Conservation (phyloP, 2,888 invertebrate genomes). For the Chouioia cunea region DNA sequence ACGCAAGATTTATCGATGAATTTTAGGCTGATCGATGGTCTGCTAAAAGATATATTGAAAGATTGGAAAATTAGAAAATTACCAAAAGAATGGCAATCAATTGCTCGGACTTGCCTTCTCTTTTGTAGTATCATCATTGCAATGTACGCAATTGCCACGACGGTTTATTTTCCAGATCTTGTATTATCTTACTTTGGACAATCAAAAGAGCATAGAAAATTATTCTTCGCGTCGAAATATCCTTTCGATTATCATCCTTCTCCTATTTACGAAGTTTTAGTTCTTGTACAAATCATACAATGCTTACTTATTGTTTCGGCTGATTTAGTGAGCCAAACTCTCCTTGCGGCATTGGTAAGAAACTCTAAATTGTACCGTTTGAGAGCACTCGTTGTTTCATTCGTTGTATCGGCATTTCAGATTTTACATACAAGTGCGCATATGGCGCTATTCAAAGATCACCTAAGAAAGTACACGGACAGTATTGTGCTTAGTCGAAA, state of each 20-base stretch:
- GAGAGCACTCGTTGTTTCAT: no score
- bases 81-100: not conserved
- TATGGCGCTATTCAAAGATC: slow-evolving; percentile 4
- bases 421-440: slow-evolving; percentile 24
- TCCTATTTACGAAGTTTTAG: slow-evolving; percentile 29
- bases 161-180: slow-evolving; percentile 2
- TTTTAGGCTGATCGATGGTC: slow-evolving; percentile 12
- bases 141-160: slow-evolving; percentile 4
- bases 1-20: no score
- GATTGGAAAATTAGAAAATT: slow-evolving; percentile 12
- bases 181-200: not conserved
- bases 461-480: slow-evolving; percentile 6
- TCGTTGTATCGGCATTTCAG: slow-evolving; percentile 10
- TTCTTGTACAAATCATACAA: slow-evolving; percentile 15
- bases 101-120: slow-evolving; percentile 1
- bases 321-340: slow-evolving; percentile 4
- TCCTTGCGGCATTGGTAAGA: no score
- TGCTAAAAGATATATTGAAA: slow-evolving; percentile 21
- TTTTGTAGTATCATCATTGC: not conserved
- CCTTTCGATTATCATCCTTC: slow-evolving; percentile 22
- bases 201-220: not conserved
- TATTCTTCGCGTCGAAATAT: slow-evolving; percentile 23
- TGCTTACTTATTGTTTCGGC: not conserved
- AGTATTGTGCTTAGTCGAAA: not conserved
- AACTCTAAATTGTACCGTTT: no score